Percentiles rank a stretch among this genome's conserved stretches.
Evolutionary conservation across 2,797 vertebrate genomes (phyloP).

Genomic region (Acrossocheilus fasciatus): DNA sequence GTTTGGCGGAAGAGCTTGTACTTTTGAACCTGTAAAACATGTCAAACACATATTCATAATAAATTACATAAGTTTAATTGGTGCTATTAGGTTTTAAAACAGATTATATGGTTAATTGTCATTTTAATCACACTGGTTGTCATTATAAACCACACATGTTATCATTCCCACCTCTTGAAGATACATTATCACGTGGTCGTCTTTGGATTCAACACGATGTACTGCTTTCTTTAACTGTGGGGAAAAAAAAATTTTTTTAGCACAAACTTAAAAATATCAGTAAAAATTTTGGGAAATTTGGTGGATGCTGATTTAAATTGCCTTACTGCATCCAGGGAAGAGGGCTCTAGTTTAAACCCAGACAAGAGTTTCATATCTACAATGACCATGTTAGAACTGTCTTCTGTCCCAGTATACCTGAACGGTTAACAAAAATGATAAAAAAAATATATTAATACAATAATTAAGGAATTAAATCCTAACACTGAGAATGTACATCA

Average conservation of each 20-base stretch:
- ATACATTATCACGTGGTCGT: slow-evolving; percentile 54
- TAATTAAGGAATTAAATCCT: not conserved
- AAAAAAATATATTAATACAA: not conserved
- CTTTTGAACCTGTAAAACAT: slow-evolving; percentile 64
- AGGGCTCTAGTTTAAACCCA: slow-evolving; percentile 65
- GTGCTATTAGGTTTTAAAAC: not conserved
- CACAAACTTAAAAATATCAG: not conserved
- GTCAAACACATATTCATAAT: not conserved
- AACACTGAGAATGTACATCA: not conserved
- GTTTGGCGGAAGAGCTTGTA: slow-evolving; percentile 3
- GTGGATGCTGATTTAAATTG: not conserved
- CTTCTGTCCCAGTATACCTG: slow-evolving; percentile 63
- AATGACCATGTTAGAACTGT: slow-evolving; percentile 72
- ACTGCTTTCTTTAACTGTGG: slow-evolving; percentile 40
- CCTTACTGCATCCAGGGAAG: slow-evolving; percentile 66
- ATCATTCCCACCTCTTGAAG: slow-evolving; percentile 48
- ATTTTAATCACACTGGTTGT: not conserved
- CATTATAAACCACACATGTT: no score
- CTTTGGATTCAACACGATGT: slow-evolving; percentile 51
- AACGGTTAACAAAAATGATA: not conserved
- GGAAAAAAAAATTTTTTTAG: slow-evolving; percentile 52
- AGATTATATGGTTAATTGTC: not conserved
- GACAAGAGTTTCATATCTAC: slow-evolving; percentile 74
- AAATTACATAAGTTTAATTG: not conserved
- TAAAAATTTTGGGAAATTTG: not conserved